A percentile compares a stretch with the other conserved stretches of the same genome.
Evolutionary conservation across 2,888 invertebrate species (phyloP).

Genomic region (Coecobrya sp.): DNA sequence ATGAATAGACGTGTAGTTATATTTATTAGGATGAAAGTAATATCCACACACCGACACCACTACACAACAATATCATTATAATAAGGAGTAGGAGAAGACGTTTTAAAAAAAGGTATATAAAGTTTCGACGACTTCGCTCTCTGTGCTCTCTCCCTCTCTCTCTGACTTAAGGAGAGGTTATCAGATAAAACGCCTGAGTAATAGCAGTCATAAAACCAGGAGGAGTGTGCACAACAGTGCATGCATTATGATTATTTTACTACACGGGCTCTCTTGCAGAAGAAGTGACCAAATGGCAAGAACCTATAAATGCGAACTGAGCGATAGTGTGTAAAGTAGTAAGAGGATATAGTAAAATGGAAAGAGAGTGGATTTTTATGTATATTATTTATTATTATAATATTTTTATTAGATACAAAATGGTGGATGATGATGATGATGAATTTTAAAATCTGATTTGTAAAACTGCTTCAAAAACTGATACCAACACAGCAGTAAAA

Average conservation of each 20-base stretch:
- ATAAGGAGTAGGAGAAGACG: background rate
- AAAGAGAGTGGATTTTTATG: background rate
- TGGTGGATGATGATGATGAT: background rate
- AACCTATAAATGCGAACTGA: background rate
- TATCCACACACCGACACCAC: background rate
- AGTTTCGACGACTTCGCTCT: background rate
- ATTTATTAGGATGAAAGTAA: constrained; percentile 12
- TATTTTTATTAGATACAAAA: background rate
- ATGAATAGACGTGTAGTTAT: background rate
- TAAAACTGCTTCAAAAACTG: background rate
- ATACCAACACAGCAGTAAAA: background rate
- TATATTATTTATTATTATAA: background rate
- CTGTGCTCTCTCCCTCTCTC: background rate
- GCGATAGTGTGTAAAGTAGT: background rate
- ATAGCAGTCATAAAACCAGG: constrained; percentile 41
- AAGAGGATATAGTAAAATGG: background rate
- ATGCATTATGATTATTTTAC: no score
- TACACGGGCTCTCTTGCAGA: background rate
- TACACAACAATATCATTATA: background rate
- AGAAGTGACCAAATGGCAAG: constrained; percentile 48
- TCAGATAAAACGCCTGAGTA: constrained; percentile 46
- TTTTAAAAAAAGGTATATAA: constrained; percentile 1
- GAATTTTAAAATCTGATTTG: constrained; percentile 4
- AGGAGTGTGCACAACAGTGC: constrained; percentile 12
- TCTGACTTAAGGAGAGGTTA: constrained; percentile 46